Evolutionary conservation across 2,113 vertebrate genomes (phyloP).

Genomic region (Nesoenas mayeri): DNA sequence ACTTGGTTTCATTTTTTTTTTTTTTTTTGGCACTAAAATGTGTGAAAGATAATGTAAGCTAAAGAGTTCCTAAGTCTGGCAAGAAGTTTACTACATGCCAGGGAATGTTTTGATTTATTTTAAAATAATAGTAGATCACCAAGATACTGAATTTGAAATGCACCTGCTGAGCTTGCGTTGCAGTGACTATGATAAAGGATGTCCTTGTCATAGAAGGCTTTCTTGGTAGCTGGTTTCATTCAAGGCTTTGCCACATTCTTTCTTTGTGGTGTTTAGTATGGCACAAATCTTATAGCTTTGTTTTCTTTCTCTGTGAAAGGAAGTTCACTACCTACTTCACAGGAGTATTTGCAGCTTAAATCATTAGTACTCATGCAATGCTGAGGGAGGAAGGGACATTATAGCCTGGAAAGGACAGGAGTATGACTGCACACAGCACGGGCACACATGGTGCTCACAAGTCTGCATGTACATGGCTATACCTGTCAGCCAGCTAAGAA

Average conservation of each 20-base stretch:
- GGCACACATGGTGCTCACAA: fast-evolving
- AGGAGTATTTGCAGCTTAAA: background rate
- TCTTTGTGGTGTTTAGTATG: background rate
- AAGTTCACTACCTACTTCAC: background rate
- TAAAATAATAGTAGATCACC: constrained; percentile 25
- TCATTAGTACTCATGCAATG: background rate
- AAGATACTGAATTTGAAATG: constrained; percentile 26
- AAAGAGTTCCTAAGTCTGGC: constrained; percentile 31
- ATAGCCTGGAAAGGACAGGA: background rate
- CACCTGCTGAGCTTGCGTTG: constrained; percentile 19
- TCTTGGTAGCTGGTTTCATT: background rate
- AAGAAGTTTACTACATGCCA: constrained; percentile 16
- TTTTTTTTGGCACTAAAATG: background rate
- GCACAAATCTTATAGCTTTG: background rate
- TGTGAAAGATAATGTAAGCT: constrained; percentile 22
- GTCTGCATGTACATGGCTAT: fast-evolving
- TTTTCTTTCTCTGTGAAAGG: background rate
- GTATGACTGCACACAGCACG: fast-evolving
- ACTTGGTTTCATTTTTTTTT: background rate
- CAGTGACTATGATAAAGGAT: background rate
- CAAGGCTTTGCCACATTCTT: background rate
- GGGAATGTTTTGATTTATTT: constrained; percentile 8
- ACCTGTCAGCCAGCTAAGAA: background rate
- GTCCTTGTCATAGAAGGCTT: background rate
- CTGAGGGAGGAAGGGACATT: background rate